A percentile compares a stretch with the other conserved stretches of the same genome.
These are phyloP conservation scores for Zaprionus capensis DNA, from an alignment of 1,140 invertebrate species.

Conservation along the genomic window DNA sequence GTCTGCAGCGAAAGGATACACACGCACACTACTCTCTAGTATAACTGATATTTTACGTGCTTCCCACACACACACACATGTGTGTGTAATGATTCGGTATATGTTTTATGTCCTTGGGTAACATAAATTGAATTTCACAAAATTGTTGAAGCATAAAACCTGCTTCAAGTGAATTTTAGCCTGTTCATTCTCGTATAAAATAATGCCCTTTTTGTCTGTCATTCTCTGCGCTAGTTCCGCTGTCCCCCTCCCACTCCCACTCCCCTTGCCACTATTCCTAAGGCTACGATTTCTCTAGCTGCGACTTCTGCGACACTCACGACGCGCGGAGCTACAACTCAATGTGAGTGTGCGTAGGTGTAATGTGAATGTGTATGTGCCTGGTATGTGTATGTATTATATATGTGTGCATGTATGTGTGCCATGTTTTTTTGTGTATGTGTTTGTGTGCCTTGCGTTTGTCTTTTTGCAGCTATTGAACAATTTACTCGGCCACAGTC, in stretches of 20 bases:
- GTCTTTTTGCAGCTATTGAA: slow-evolving; percentile 44
- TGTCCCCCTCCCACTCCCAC: too few relatives aligned
- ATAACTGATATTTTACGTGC: slow-evolving; percentile 79
- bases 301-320: not conserved
- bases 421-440: not conserved
- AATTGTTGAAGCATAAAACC: slow-evolving; percentile 83
- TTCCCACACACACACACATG: slow-evolving; percentile 31
- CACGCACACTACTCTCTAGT: slow-evolving; percentile 25
- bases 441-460: not conserved
- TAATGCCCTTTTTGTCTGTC: slow-evolving; percentile 78
- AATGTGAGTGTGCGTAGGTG: not conserved
- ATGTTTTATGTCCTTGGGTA: slow-evolving; percentile 82
- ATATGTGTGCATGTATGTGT: not conserved
- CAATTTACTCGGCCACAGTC: slow-evolving; percentile 57
- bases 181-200: slow-evolving; percentile 80
- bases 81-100: slow-evolving; percentile 80
- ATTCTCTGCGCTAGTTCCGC: slow-evolving; percentile 45
- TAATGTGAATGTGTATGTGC: not conserved
- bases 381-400: not conserved
- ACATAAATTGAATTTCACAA: slow-evolving; percentile 83
- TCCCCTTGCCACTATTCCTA: too few relatives aligned
- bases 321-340: not conserved
- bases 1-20: slow-evolving; percentile 41
- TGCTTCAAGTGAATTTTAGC: slow-evolving; percentile 81
- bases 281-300: not conserved